Base-by-base conservation (phyloP, 2,113 vertebrate genomes). In the Sylvilagus bachmani region DNA sequence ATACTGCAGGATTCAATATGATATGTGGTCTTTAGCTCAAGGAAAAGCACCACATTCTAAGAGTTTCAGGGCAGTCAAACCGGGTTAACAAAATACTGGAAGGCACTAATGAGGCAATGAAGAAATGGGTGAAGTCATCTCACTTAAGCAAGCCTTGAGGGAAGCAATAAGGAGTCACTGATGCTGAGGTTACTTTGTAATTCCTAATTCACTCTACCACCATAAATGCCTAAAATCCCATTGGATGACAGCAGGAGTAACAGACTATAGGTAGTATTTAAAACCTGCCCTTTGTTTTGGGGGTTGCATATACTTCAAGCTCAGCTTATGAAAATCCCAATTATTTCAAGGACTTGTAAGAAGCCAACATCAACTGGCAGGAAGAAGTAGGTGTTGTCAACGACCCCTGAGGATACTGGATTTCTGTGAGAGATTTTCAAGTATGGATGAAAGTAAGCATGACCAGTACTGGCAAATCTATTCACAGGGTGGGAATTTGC, bases 281-380 rank as follows among this genome's bases (percentile, higher is more conserved):
- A 96, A 91, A 84, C 10, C 44, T 10, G 31, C 38, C 33, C 36
- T 77, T 17, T 73, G 64, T 27, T 62, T 58, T 22, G 67, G 33
- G 27, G 74, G 31, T 31, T 44, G 49, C 4, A n/a, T 44, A 24
- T n/a, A 36, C 31, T 66, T 61, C 70, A 44, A 61, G 44, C 6
- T 55, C 69, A 66, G 73, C 38, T 93, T 62, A 74, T 29, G 53
- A 86, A 74, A 91, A 83, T 77, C 80, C 82, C 66, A 73, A 80
- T 82, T 44, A 58, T 10, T 11, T 13, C 31, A 64, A 89, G 29
- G 78, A 73, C 11, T 44, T 64, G 93, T 71, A 82, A 58, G 90
- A 93, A 49, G 67, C 36, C 66, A 49, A 86, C 95, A 61, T 49
- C 75, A 92, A 44, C 49, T 8, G 58, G 11, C 14, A 67, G 86